Evolutionary conservation across 1,140 invertebrate species (phyloP).

Genomic region (Oreohelix idahoensis): DNA sequence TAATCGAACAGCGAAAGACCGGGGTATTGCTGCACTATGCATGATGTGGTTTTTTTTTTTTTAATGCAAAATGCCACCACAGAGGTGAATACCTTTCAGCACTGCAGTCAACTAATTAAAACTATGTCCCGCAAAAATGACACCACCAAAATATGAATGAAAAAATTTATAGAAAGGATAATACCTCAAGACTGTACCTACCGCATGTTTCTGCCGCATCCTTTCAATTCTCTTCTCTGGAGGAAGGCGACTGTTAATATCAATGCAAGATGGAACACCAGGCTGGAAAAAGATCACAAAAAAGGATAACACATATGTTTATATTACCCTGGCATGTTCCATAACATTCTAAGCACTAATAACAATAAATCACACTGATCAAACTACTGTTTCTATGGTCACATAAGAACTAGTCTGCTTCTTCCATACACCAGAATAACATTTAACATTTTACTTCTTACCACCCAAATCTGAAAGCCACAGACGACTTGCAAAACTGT

Average conservation of each 20-base stretch:
- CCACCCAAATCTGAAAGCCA: background rate
- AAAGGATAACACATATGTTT: background rate
- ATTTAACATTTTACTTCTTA: background rate
- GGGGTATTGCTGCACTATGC: no score
- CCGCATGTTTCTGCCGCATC: conserved; percentile 38
- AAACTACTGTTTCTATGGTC: background rate
- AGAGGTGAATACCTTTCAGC: no score
- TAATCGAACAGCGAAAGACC: no score
- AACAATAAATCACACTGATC: background rate
- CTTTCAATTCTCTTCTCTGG: conserved; percentile 28
- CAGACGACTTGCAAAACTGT: background rate
- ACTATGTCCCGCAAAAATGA: no score
- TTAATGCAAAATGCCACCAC: no score
- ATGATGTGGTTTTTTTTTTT: no score
- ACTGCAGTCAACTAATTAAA: no score
- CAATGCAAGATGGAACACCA: conserved; percentile 28
- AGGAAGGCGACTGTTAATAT: conserved; percentile 24
- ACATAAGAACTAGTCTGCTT: background rate
- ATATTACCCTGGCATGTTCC: background rate
- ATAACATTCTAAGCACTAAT: background rate
- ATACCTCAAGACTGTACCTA: background rate
- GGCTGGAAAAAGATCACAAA: conserved; percentile 11
- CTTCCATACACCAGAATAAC: background rate
- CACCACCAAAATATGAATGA: no score
- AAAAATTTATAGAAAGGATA: background rate